Conservation (phyloP, 1,140 invertebrate species). For the Drosophila suzukii region DNA sequence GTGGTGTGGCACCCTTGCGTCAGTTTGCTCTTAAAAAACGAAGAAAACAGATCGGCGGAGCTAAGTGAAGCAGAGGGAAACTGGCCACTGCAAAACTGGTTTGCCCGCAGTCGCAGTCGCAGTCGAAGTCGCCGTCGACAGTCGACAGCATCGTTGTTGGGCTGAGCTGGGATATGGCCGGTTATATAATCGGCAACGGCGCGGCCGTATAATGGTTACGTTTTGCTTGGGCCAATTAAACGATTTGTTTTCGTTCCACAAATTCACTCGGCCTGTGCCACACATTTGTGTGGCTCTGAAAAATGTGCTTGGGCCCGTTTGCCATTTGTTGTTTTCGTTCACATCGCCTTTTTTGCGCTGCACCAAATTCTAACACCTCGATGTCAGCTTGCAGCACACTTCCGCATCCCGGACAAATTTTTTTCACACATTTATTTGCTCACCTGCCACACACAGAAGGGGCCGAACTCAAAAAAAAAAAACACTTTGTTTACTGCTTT, state of each 20-base stretch:
- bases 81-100: slow-evolving; percentile 43
- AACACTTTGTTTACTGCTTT: slow-evolving; percentile 58
- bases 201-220: slow-evolving; percentile 71
- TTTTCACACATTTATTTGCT: slow-evolving; percentile 36
- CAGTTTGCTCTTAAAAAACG: slow-evolving; percentile 76
- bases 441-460: slow-evolving; percentile 57
- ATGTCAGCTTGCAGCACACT: slow-evolving; percentile 67
- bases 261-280: slow-evolving; percentile 69
- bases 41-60: slow-evolving; percentile 42
- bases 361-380: slow-evolving; percentile 77
- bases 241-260: slow-evolving; percentile 81
- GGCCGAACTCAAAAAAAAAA: slow-evolving; percentile 29
- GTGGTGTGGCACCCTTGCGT: slow-evolving; percentile 68
- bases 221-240: slow-evolving; percentile 80
- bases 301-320: slow-evolving; percentile 42
- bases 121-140: slow-evolving; percentile 22
- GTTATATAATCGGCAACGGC: slow-evolving; percentile 68
- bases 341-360: slow-evolving; percentile 27
- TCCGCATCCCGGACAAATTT: slow-evolving; percentile 50
- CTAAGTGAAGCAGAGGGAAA: slow-evolving; percentile 57
- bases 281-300: slow-evolving; percentile 48
- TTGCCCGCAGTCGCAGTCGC: slow-evolving; percentile 24
- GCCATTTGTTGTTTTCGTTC: slow-evolving; percentile 22
- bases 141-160: slow-evolving; percentile 73
- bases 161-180: slow-evolving; percentile 42